phyloP scores from a whole-genome alignment of 2,888 invertebrate species.

The Dromius quadrimaculatus region DNA sequence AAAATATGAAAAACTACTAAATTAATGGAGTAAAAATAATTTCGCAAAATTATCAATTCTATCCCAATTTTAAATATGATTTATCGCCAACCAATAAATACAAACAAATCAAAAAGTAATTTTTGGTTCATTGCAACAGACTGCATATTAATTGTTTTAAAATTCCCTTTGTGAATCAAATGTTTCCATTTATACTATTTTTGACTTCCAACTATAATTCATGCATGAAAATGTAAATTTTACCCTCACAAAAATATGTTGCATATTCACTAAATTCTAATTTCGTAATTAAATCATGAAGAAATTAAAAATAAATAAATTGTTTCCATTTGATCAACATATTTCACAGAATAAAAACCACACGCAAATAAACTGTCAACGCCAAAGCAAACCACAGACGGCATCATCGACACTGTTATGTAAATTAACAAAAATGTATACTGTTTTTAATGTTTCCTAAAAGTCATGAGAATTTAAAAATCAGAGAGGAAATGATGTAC shows the following conservation, averaged over 20 bases:
- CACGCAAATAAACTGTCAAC: conserved; percentile 21
- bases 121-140: not conserved
- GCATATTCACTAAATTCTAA: conserved; percentile 1
- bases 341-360: conserved; percentile 8
- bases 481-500: too few species aligned
- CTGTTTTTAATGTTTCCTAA: too few species aligned
- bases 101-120: not conserved
- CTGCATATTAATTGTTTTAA: not conserved
- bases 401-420: not conserved
- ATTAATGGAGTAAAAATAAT: too few species aligned
- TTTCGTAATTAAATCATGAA: conserved; percentile 18
- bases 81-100: not conserved
- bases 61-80: too few species aligned
- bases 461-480: too few species aligned
- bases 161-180: not conserved
- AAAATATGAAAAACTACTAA: too few species aligned
- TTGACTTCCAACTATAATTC: not conserved
- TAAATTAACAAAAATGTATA: too few species aligned
- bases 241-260: conserved; percentile 15
- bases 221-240: conserved; percentile 16
- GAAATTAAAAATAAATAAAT: conserved; percentile 42
- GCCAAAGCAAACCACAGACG: conserved; percentile 8
- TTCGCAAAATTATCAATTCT: too few species aligned
- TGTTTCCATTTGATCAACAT: conserved; percentile 29
- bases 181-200: conserved; percentile 1